Evolutionary conservation across 2,113 vertebrate species (phyloP).

Genomic region (Boulengeromyrus knoepffleri): DNA sequence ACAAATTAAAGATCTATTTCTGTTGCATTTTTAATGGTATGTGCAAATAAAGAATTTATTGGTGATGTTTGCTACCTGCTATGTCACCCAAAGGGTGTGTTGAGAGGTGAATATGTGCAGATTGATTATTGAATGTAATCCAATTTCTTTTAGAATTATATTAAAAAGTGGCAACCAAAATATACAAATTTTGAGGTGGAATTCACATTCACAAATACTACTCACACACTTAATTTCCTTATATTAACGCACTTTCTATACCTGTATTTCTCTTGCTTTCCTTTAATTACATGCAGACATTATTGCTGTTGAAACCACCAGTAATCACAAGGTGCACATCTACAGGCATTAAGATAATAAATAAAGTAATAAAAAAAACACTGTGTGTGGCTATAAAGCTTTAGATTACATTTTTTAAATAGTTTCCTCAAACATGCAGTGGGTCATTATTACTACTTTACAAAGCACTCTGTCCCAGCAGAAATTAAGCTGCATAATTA

Average conservation of each 20-base stretch:
- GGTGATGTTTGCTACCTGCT: not conserved
- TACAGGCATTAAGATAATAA: not conserved
- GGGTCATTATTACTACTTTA: not conserved
- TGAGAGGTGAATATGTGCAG: not conserved
- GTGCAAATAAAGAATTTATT: not conserved
- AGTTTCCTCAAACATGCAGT: not conserved
- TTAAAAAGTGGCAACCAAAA: not conserved
- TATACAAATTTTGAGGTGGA: not conserved
- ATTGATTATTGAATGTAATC: not conserved
- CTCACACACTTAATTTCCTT: not conserved
- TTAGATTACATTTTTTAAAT: not conserved
- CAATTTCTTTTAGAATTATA: not conserved
- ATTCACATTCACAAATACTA: not conserved
- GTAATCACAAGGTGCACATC: not conserved
- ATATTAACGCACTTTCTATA: not conserved
- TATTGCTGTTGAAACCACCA: not conserved
- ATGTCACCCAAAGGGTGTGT: not conserved
- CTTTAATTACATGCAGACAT: not conserved
- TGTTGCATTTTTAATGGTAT: not conserved
- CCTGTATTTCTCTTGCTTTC: not conserved
- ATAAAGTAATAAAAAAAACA: not conserved
- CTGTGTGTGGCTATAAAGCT: not conserved
- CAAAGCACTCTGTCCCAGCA: not conserved
- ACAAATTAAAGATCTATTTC: not conserved
- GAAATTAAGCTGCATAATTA: not conserved